Conservation (phyloP, 53 echinoderm and acorn worm species). For the Pentamera pediparva region DNA sequence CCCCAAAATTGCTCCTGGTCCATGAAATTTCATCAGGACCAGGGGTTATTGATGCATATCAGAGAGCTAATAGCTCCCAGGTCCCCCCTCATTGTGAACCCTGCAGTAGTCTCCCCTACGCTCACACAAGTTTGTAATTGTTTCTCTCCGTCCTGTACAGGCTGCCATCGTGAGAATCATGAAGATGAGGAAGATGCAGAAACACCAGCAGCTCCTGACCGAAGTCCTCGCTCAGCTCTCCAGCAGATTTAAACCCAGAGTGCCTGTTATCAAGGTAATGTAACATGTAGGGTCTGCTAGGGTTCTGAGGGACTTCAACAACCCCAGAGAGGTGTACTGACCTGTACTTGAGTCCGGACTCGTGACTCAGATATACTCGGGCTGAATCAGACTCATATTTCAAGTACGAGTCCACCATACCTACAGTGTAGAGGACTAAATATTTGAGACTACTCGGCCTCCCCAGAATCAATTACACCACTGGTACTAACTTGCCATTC, state of each 20-base stretch:
- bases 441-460: no score
- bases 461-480: no score
- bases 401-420: neutral
- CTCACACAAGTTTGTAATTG: neutral
- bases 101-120: neutral
- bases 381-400: no score
- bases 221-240: conserved; percentile 96
- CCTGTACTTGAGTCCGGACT: no score
- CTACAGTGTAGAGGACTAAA: neutral
- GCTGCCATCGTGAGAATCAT: conserved; percentile 99
- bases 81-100: no score
- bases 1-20: no score
- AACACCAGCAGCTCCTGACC: conserved; percentile 91
- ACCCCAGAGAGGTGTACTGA: no score
- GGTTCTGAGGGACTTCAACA: neutral
- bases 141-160: conserved; percentile 25
- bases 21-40: no score
- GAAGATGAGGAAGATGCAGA: conserved; percentile 97
- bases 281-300: neutral
- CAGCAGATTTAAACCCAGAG: conserved; percentile 90
- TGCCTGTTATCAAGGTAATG: conserved; percentile 96
- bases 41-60: no score
- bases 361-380: no score
- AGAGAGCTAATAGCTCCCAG: no score
- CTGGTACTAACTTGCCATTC: no score